These are phyloP conservation scores for Arothron firmamentum DNA, from an alignment of 2,113 vertebrate species.

Conservation along the genomic window DNA sequence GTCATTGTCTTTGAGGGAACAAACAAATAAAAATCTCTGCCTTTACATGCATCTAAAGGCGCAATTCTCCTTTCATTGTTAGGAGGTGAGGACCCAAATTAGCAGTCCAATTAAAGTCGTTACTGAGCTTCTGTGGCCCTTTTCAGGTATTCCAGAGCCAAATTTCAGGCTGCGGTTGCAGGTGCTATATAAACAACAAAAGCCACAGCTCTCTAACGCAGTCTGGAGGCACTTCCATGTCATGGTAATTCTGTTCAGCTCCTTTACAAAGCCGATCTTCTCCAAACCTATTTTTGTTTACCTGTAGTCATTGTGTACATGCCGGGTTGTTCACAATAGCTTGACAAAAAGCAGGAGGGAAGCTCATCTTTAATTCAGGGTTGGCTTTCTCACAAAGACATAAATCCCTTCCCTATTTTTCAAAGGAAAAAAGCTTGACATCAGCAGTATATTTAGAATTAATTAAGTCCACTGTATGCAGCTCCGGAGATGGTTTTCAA, in stretches of 20 bases:
- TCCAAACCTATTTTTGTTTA: conserved; percentile 46
- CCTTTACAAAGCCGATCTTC: conserved; percentile 25
- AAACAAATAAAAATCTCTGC: conserved; percentile 11
- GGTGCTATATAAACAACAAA: conserved; percentile 19
- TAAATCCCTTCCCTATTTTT: conserved; percentile 57
- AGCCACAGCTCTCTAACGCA: conserved; percentile 10
- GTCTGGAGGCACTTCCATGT: conserved; percentile 17
- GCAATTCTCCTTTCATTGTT: not conserved
- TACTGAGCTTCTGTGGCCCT: too few species aligned
- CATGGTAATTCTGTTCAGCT: conserved; percentile 29
- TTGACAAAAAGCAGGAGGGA: conserved; percentile 44
- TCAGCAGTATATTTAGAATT: conserved; percentile 51
- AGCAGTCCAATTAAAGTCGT: not conserved
- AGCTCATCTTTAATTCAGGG: conserved; percentile 67
- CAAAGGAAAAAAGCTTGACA: conserved; percentile 19
- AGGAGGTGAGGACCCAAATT: not conserved
- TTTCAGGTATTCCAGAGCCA: not conserved
- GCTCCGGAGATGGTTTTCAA: conserved; percentile 41
- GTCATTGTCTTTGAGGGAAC: conserved; percentile 33
- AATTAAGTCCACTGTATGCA: conserved; percentile 55
- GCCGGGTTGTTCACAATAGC: conserved; percentile 52
- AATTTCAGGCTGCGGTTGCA: conserved; percentile 8
- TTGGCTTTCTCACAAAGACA: conserved; percentile 44
- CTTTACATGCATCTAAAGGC: not conserved
- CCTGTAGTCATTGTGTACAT: conserved; percentile 52